A percentile compares a stretch with the other conserved stretches of the same genome.
Evolutionary conservation across 2,888 invertebrate species (phyloP).

Genomic region (Prenolepis imparis): DNA sequence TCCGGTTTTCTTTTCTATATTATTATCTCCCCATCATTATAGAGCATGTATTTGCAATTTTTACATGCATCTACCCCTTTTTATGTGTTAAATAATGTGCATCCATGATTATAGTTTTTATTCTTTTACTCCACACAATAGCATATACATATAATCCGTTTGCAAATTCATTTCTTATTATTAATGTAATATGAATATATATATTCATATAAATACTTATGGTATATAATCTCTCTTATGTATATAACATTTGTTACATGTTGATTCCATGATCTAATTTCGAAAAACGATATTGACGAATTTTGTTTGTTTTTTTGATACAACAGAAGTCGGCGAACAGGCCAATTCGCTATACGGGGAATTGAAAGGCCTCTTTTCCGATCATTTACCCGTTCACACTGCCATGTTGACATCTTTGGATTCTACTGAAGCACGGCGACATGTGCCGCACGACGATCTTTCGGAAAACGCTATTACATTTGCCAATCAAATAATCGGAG

Average conservation of each 20-base stretch:
- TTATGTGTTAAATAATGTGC: constrained; percentile 9
- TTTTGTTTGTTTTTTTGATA: background rate
- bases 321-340: constrained; percentile 89
- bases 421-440: constrained; percentile 87
- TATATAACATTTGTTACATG: background rate
- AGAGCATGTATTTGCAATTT: constrained; percentile 44
- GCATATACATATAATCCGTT: constrained; percentile 6
- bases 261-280: constrained; percentile 16
- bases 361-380: constrained; percentile 90
- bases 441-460: constrained; percentile 85
- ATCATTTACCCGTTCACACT: constrained; percentile 92
- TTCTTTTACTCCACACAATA: constrained; percentile 12
- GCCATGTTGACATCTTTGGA: constrained; percentile 94
- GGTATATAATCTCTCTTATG: background rate
- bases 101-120: background rate
- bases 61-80: constrained; percentile 5
- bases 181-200: background rate
- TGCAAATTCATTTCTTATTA: constrained; percentile 20
- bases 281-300: constrained; percentile 5
- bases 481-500: constrained; percentile 88
- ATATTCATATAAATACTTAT: background rate
- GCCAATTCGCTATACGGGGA: constrained; percentile 92
- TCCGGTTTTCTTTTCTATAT: background rate
- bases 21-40: background rate
- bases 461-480: constrained; percentile 82